These are phyloP conservation scores for Limenitis arthemis DNA, from an alignment of 2,888 invertebrate genomes.

Conservation along the genomic window DNA sequence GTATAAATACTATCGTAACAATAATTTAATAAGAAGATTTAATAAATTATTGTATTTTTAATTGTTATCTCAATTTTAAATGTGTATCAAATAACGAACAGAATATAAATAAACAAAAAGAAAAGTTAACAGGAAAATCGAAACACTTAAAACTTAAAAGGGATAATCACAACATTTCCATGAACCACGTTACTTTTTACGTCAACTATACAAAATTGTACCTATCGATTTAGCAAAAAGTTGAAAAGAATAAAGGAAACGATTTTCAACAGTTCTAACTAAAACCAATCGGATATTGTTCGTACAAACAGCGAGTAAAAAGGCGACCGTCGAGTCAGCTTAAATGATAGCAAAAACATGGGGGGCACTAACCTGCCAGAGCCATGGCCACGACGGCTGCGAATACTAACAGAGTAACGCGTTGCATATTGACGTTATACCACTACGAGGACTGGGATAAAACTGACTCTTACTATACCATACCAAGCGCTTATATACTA, in stretches of 20 bases:
- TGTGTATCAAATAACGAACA: too few relatives aligned
- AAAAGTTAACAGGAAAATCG: too few relatives aligned
- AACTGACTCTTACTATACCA: conserved; percentile 48
- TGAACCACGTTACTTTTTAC: too few relatives aligned
- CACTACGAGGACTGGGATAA: conserved; percentile 37
- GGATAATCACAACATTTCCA: too few relatives aligned
- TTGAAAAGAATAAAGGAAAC: conserved; percentile 12
- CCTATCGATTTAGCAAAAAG: conserved; percentile 1
- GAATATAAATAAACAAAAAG: too few relatives aligned
- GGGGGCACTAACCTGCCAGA: conserved; percentile 66
- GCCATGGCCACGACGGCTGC: conserved; percentile 50
- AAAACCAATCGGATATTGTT: conserved; percentile 37
- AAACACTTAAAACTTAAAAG: too few relatives aligned
- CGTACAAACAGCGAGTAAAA: conserved; percentile 34
- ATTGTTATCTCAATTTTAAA: too few relatives aligned
- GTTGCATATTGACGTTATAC: conserved; percentile 50
- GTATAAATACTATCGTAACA: too few relatives aligned
- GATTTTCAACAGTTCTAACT: conserved; percentile 16
- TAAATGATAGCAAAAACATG: conserved; percentile 44
- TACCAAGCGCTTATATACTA: conserved; percentile 49
- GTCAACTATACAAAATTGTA: background rate
- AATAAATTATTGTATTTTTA: too few relatives aligned
- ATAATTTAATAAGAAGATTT: too few relatives aligned
- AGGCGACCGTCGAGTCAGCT: conserved; percentile 31
- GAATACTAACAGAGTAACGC: conserved; percentile 46